Evolutionary conservation across 1,140 invertebrate genomes (phyloP).

Genomic region (Macrotrachela quadricornifera): DNA sequence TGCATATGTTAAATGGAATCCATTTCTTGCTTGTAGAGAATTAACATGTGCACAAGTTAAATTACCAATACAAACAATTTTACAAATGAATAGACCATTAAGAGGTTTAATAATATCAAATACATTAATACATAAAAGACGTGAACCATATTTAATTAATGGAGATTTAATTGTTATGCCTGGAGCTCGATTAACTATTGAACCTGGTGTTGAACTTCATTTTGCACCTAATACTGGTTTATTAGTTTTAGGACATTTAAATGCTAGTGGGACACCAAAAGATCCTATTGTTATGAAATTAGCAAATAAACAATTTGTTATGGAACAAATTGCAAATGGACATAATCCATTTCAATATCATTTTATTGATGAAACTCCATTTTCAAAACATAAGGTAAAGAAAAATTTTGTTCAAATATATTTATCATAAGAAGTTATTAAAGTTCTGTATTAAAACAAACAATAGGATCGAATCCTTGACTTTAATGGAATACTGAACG

Average conservation of each 20-base stretch:
- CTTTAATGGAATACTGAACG: too few species aligned
- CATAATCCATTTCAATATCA: neutral
- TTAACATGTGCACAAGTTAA: too few species aligned
- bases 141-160: constrained; percentile 52
- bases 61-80: too few species aligned
- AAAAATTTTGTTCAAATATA: neutral
- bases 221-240: constrained; percentile 91
- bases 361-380: neutral
- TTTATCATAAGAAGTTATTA: neutral
- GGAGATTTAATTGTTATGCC: constrained; percentile 93
- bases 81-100: too few species aligned
- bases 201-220: constrained; percentile 69
- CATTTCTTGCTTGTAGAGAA: too few species aligned
- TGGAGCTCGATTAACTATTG: constrained; percentile 53
- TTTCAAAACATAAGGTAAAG: neutral
- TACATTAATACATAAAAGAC: too few species aligned
- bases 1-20: too few species aligned
- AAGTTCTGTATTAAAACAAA: too few species aligned
- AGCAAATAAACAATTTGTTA: neutral
- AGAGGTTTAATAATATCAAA: too few species aligned
- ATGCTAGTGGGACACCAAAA: constrained; percentile 55
- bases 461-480: too few species aligned
- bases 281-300: constrained; percentile 37
- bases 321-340: neutral
- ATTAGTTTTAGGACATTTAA: constrained; percentile 70